A percentile compares a stretch with the other conserved stretches of the same genome.
These are phyloP conservation scores for Neolamprologus caudopunctatus DNA, from an alignment of 2,113 vertebrate species.

Conservation along the genomic window DNA sequence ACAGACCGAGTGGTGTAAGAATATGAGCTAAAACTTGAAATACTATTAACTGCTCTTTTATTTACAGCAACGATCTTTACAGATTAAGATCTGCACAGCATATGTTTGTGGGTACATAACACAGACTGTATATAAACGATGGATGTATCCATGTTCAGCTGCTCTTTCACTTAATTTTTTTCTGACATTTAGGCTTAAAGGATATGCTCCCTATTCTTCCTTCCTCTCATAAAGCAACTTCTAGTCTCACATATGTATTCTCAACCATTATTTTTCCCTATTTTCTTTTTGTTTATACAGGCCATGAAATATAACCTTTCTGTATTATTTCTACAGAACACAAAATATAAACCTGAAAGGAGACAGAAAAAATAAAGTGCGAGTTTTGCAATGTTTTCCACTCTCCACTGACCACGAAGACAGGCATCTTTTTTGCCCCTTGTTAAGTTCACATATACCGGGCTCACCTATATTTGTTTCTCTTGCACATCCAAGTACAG, in stretches of 20 bases:
- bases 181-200: background rate
- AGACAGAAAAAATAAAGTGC: background rate
- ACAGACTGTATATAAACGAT: background rate
- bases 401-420: background rate
- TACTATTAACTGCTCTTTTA: background rate
- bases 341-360: background rate
- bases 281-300: fast-evolving
- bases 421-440: background rate
- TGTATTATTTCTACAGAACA: background rate
- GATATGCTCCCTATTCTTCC: background rate
- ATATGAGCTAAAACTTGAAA: background rate
- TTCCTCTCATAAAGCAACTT: background rate
- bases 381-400: background rate
- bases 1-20: background rate
- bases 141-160: background rate
- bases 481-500: background rate
- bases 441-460: background rate
- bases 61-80: background rate
- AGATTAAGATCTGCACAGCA: background rate
- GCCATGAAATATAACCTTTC: background rate
- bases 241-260: background rate
- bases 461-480: background rate
- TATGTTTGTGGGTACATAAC: background rate
- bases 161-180: background rate
- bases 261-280: background rate